Conservation (phyloP, 2,888 invertebrate genomes). For the Cataglyphis cursor region DNA sequence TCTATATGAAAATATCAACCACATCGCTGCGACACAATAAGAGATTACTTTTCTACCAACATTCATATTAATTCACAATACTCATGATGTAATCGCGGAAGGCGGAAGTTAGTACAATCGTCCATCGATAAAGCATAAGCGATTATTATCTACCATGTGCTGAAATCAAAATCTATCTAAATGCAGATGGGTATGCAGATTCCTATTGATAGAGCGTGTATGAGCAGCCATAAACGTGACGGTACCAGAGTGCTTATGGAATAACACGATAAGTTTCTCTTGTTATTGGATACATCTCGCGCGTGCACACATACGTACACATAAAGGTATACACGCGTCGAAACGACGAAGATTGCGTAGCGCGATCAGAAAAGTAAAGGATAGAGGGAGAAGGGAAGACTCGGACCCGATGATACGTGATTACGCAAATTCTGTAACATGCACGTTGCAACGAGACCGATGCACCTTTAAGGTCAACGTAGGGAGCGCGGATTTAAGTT, state of each 20-base stretch:
- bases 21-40: background rate
- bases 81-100: background rate
- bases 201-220: constrained; percentile 43
- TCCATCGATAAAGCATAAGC: constrained; percentile 24
- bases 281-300: constrained; percentile 27
- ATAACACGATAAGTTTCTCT: constrained; percentile 45
- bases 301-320: background rate
- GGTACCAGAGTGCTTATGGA: constrained; percentile 23
- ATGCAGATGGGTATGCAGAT: constrained; percentile 42
- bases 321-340: constrained; percentile 28
- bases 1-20: constrained; percentile 4
- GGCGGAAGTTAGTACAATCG: constrained; percentile 10
- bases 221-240: constrained; percentile 36
- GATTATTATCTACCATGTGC: constrained; percentile 35
- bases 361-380: constrained; percentile 14
- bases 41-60: background rate
- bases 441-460: constrained; percentile 72
- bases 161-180: constrained; percentile 41
- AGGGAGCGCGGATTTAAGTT: constrained; percentile 66
- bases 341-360: constrained; percentile 32
- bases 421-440: constrained; percentile 81
- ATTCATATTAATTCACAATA: constrained; percentile 29
- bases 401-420: constrained; percentile 78
- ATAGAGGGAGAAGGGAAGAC: constrained; percentile 33
- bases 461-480: constrained; percentile 72